A percentile compares a stretch with the other conserved stretches of the same genome.
Evolutionary conservation across 2,888 invertebrate genomes (phyloP).

Genomic region (Cantharis rustica): DNA sequence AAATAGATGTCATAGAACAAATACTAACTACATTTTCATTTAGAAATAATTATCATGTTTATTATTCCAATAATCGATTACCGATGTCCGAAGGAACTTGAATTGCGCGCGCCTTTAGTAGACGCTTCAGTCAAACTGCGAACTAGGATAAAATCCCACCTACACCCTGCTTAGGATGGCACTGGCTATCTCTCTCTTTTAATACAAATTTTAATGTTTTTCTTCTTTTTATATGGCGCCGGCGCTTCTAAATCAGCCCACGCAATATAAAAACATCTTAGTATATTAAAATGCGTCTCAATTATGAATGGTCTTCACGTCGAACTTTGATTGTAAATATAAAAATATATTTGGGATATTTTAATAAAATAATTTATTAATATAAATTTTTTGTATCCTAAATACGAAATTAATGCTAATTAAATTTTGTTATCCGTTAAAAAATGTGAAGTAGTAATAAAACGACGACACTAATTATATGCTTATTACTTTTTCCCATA

Average conservation of each 20-base stretch:
- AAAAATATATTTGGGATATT: not conserved
- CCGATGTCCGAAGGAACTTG: conserved; percentile 11
- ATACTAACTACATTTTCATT: not conserved
- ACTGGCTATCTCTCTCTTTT: conserved; percentile 33
- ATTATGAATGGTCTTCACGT: conserved; percentile 6
- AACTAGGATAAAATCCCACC: conserved; percentile 37
- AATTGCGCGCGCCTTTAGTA: conserved; percentile 35
- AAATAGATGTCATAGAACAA: not conserved
- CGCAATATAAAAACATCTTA: conserved; percentile 34
- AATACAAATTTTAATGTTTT: not conserved
- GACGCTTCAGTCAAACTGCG: conserved; percentile 38
- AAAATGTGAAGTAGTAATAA: not conserved
- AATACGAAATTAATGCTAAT: not conserved
- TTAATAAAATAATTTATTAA: not conserved
- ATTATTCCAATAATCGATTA: conserved; percentile 28
- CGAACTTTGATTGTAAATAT: not conserved
- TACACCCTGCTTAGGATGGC: conserved; percentile 34
- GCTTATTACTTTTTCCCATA: not conserved
- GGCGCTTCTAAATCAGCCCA: conserved; percentile 39
- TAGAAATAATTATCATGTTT: not conserved
- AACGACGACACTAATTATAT: not conserved
- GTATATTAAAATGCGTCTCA: conserved; percentile 26
- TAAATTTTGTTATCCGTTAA: not conserved
- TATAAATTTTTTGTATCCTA: not conserved
- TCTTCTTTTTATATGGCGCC: conserved; percentile 34